phyloP scores from a whole-genome alignment of 2,888 invertebrate species.

The Megamerina dolium region DNA sequence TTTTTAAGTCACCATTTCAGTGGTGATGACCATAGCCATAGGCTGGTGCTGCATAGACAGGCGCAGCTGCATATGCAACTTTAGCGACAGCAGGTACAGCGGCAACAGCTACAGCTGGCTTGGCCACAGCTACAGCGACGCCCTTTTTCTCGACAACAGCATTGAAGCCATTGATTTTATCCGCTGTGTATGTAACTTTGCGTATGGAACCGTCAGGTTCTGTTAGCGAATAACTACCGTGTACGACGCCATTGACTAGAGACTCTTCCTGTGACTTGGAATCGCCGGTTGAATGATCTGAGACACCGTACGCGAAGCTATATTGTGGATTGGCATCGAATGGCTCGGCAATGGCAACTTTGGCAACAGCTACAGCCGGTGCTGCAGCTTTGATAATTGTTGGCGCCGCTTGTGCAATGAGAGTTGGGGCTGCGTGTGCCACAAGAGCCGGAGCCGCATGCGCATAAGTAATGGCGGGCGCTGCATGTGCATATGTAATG shows the following conservation, averaged over 20 bases:
- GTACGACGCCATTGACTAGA: constrained; percentile 59
- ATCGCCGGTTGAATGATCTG: constrained; percentile 60
- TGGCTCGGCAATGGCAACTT: constrained; percentile 36
- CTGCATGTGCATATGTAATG: constrained; percentile 18
- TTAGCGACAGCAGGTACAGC: constrained; percentile 33
- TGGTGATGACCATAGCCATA: constrained; percentile 26
- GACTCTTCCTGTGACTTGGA: constrained; percentile 53
- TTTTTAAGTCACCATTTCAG: too few relatives aligned
- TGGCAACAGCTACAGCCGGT: constrained; percentile 35
- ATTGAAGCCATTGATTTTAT: constrained; percentile 62
- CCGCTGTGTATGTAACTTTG: constrained; percentile 61
- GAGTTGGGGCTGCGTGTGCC: constrained; percentile 32
- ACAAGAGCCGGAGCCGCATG: constrained; percentile 17
- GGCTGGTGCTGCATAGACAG: constrained; percentile 29
- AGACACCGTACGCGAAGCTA: constrained; percentile 63
- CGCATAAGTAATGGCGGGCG: constrained; percentile 15
- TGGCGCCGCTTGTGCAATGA: constrained; percentile 24
- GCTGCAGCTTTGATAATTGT: constrained; percentile 26
- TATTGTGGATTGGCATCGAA: constrained; percentile 55
- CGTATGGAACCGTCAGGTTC: constrained; percentile 61
- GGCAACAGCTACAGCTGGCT: constrained; percentile 27
- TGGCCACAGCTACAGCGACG: constrained; percentile 27
- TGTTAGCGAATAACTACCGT: constrained; percentile 58
- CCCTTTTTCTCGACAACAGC: constrained; percentile 58
- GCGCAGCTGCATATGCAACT: constrained; percentile 34